A percentile compares a stretch with the other conserved stretches of the same genome.
These are phyloP conservation scores for Drosophila siamana DNA, from an alignment of 2,888 invertebrate genomes.

Conservation along the genomic window DNA sequence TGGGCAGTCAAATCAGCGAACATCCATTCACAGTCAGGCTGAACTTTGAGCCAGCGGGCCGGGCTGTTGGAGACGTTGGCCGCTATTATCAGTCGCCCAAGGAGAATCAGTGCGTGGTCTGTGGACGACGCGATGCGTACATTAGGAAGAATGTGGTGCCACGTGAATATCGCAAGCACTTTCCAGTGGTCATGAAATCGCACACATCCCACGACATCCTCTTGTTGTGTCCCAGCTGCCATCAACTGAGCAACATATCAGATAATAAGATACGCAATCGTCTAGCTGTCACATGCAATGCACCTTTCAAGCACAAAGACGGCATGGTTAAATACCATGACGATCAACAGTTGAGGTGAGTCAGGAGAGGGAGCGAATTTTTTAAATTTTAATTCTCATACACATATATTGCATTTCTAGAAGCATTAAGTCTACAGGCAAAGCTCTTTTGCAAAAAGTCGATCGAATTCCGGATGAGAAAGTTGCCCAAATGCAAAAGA, in stretches of 20 bases:
- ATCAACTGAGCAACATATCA: slow-evolving; percentile 89
- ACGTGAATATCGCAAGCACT: slow-evolving; percentile 91
- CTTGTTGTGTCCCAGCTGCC: slow-evolving; percentile 90
- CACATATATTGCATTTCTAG: slow-evolving; percentile 74
- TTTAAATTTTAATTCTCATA: slow-evolving; percentile 15
- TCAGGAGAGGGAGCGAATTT: background rate
- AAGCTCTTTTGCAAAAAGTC: slow-evolving; percentile 86
- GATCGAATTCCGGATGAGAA: slow-evolving; percentile 87
- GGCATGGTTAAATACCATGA: slow-evolving; percentile 82
- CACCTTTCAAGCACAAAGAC: slow-evolving; percentile 87
- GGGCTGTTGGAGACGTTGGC: slow-evolving; percentile 90
- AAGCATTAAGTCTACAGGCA: slow-evolving; percentile 87
- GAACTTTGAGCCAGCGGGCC: slow-evolving; percentile 91
- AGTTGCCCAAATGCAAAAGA: slow-evolving; percentile 85
- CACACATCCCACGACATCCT: slow-evolving; percentile 93
- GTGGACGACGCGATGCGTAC: slow-evolving; percentile 89
- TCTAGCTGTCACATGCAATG: slow-evolving; percentile 88
- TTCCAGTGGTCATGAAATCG: slow-evolving; percentile 91
- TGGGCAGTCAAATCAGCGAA: slow-evolving; percentile 85
- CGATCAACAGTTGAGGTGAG: slow-evolving; percentile 82
- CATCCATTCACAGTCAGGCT: slow-evolving; percentile 89
- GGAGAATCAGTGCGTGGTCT: slow-evolving; percentile 92
- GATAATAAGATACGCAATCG: slow-evolving; percentile 88
- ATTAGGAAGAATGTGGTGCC: slow-evolving; percentile 93
- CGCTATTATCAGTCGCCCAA: slow-evolving; percentile 90